Evolutionary conservation across 2,113 vertebrate species (phyloP), one percentile per base, ranked within the genome.

Genomic region (Phrynosoma platyrhinos): DNA sequence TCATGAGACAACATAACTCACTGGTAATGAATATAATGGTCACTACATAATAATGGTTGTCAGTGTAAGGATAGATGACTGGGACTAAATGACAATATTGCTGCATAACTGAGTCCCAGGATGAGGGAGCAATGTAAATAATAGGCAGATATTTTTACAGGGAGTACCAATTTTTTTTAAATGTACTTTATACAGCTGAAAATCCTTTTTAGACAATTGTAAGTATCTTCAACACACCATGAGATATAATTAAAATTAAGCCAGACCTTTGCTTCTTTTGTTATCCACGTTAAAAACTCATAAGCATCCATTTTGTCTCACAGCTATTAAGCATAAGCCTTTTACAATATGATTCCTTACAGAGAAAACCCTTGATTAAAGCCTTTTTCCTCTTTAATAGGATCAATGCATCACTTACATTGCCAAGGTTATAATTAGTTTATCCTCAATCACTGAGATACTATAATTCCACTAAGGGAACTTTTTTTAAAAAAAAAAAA

Each of bases 341-440:
- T 0, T 68, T 77, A 91, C 80, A 58, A 36, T 5, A 66, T 53
- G 36, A 68, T 68, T 3, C 18, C 27, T 76, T 72, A 5, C 8
- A 79, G 14, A 89, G 55, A 90, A 7, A 10, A 87, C 0, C 7
- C 5, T 53, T 91, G 52, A 79, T 90, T 58, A 87, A 92, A 91
- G 66, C 9, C 68, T 1, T 89, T 47, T 92, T 71, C 0, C 86
- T 93, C 47, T 82, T 91, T 87, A 91, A 80, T 77, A 87, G 0
- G 0, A 92, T 87, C n/a, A 84, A 55, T 84, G 92, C 25, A n/a
- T 83, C 55, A 83, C 4, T 87, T 85, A 40, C 14, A 82, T 86
- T 20, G 81, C 20, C 55, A 87, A 88, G 83, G 75, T 53, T 66
- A 30, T 77, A 79, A 90, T 87, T 82, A 85, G 1, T 9, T 91